These are phyloP conservation scores for Chlamydotis undulata DNA, from an alignment of 2,113 vertebrate species.

Conservation along the genomic window DNA sequence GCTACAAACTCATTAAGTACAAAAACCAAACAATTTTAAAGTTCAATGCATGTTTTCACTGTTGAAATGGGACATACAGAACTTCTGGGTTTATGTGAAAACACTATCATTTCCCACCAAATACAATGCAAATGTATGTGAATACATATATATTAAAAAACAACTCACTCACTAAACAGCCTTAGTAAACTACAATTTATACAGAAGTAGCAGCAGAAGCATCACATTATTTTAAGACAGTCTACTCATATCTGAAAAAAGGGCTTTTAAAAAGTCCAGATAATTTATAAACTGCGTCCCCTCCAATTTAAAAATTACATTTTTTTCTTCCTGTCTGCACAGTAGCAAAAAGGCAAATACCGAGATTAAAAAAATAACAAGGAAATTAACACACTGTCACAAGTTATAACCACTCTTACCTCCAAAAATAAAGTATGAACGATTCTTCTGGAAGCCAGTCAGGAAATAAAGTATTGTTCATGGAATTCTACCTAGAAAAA, in stretches of 20 bases:
- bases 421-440: constrained; percentile 31
- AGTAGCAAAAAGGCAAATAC: not conserved
- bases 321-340: fast-evolving
- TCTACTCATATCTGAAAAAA: not conserved
- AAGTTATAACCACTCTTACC: constrained; percentile 69
- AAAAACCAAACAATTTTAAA: not conserved
- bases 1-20: not conserved
- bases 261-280: not conserved
- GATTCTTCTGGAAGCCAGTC: constrained; percentile 45
- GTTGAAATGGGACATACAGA: not conserved
- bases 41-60: not conserved
- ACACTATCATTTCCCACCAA: not conserved
- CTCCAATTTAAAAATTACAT: not conserved
- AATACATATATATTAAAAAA: not conserved
- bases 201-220: not conserved
- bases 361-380: not conserved
- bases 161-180: not conserved
- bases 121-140: fast-evolving
- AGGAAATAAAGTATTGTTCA: constrained; percentile 57
- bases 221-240: not conserved
- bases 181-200: not conserved
- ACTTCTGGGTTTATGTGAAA: not conserved
- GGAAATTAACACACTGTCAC: not conserved
- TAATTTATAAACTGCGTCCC: not conserved
- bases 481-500: constrained; percentile 62